A percentile compares a stretch with the other conserved stretches of the same genome.
Conservation (phyloP, 2,888 invertebrate genomes). For the Sclerodermus sp. region DNA sequence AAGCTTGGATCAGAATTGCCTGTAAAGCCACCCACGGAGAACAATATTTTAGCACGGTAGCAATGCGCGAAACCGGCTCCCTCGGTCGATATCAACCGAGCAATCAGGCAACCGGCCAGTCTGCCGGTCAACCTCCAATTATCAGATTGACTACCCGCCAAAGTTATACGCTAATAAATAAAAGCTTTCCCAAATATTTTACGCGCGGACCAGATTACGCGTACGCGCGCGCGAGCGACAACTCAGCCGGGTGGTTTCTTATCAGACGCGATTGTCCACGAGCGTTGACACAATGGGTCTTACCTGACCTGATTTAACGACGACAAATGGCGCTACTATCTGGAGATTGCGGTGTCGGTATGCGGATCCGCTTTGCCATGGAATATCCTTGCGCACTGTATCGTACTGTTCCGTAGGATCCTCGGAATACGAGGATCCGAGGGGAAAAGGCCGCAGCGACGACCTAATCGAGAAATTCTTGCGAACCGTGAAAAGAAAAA, state of each 20-base stretch:
- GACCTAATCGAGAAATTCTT: too few species aligned
- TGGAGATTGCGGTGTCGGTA: too few species aligned
- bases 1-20: slow-evolving; percentile 43
- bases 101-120: too few species aligned
- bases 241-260: slow-evolving; percentile 8
- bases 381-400: too few species aligned
- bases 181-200: slow-evolving; percentile 40
- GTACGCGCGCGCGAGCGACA: slow-evolving; percentile 3
- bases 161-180: slow-evolving; percentile 35
- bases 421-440: too few species aligned
- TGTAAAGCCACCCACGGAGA: slow-evolving; percentile 54
- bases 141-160: slow-evolving; percentile 39
- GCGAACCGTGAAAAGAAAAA: too few species aligned
- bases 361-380: too few species aligned
- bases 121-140: slow-evolving; percentile 30
- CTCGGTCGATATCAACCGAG: too few species aligned
- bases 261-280: background rate
- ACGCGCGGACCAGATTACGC: background rate
- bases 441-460: too few species aligned
- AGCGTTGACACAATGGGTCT: slow-evolving; percentile 18
- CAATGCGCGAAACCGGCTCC: slow-evolving; percentile 48
- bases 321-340: slow-evolving; percentile 23
- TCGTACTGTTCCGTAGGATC: too few species aligned
- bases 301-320: slow-evolving; percentile 15
- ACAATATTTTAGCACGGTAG: slow-evolving; percentile 55